These are phyloP conservation scores for Rhagonycha fulva DNA, from an alignment of 2,888 invertebrate genomes.

Conservation along the genomic window DNA sequence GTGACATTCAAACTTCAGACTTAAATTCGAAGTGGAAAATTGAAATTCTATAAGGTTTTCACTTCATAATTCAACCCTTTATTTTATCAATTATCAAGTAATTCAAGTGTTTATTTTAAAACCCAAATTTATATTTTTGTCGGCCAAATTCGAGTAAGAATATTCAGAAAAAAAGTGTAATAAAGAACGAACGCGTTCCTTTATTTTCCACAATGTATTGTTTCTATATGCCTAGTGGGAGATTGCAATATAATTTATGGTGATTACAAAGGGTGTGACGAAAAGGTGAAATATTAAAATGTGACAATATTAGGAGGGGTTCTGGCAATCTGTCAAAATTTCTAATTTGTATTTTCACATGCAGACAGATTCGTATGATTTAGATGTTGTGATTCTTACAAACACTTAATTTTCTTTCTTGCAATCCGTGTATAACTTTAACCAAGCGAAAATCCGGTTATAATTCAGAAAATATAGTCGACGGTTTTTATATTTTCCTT, in stretches of 20 bases:
- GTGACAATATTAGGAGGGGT: slow-evolving; percentile 37
- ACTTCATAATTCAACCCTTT: no score
- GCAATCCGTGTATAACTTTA: slow-evolving; percentile 8
- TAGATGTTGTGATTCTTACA: slow-evolving; percentile 29
- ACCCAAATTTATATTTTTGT: no score
- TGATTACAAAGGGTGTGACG: slow-evolving; percentile 41
- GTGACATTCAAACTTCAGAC: no score
- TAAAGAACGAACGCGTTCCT: neutral
- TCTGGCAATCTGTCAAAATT: slow-evolving; percentile 38
- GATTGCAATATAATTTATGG: slow-evolving; percentile 36
- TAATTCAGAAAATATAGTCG: slow-evolving; percentile 12
- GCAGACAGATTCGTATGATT: slow-evolving; percentile 37
- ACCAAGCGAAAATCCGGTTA: slow-evolving; percentile 4
- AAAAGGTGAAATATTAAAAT: slow-evolving; percentile 42
- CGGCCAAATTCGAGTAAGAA: neutral
- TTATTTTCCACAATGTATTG: slow-evolving; percentile 8
- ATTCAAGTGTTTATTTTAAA: neutral
- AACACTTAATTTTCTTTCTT: slow-evolving; percentile 13
- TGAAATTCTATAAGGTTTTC: no score
- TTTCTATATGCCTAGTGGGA: slow-evolving; percentile 9
- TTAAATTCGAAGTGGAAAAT: neutral
- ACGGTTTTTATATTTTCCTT: slow-evolving; percentile 2
- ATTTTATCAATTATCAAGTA: neutral
- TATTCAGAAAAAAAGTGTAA: neutral
- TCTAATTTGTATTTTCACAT: slow-evolving; percentile 34